Evolutionary conservation across 2,888 invertebrate genomes (phyloP).

Genomic region (Zygothrica quintamaculata): DNA sequence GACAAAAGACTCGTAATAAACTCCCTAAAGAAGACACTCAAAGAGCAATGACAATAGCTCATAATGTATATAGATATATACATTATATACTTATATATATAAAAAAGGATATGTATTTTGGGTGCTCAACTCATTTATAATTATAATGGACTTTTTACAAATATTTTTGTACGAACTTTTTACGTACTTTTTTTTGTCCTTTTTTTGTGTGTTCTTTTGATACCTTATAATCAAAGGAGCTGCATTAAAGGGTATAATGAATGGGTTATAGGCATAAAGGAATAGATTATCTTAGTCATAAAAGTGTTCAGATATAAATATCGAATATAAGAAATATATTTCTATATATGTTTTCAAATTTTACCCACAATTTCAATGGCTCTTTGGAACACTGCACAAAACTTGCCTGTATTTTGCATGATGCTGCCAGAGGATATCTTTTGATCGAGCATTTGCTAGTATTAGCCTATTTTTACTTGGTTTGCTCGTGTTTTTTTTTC

Average conservation of each 20-base stretch:
- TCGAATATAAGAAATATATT: too few relatives aligned
- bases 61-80: too few relatives aligned
- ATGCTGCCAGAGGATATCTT: too few relatives aligned
- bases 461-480: constrained; percentile 3
- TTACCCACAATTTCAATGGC: too few relatives aligned
- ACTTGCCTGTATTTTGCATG: too few relatives aligned
- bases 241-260: too few relatives aligned
- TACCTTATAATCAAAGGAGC: not conserved
- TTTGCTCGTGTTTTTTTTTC: not conserved
- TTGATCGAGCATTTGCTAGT: not conserved
- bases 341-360: too few relatives aligned
- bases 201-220: too few relatives aligned
- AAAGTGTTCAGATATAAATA: too few relatives aligned
- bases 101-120: constrained; percentile 69
- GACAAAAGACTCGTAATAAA: constrained; percentile 59
- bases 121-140: constrained; percentile 80
- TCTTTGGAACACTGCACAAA: too few relatives aligned
- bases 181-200: constrained; percentile 30
- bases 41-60: constrained; percentile 33
- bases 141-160: constrained; percentile 78
- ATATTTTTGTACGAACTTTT: constrained; percentile 41
- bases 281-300: too few relatives aligned
- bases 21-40: constrained; percentile 22
- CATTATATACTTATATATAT: not conserved
- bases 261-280: too few relatives aligned